Conservation (phyloP, 2,113 vertebrate species). For the Clarias macrocephalus region DNA sequence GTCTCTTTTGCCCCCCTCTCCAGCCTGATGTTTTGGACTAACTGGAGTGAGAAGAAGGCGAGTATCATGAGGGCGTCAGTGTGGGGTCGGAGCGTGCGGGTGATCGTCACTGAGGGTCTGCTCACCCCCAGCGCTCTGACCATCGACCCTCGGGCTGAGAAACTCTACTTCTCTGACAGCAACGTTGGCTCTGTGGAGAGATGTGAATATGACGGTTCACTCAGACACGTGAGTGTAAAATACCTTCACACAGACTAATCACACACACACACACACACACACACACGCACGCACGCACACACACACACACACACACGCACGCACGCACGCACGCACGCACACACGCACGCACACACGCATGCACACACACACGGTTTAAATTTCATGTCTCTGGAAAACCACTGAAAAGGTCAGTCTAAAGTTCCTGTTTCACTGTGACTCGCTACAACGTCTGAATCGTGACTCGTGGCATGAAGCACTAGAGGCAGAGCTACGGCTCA, state of each 20-base stretch:
- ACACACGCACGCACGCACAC: background rate
- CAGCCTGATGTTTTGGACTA: constrained; percentile 90
- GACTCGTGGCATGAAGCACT: no score
- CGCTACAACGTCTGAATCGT: no score
- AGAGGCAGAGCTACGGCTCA: no score
- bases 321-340: no score
- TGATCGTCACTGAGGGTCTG: constrained; percentile 80
- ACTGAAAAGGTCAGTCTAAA: no score
- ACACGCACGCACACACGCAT: no score
- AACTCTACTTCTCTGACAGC: constrained; percentile 86
- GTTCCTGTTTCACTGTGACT: no score
- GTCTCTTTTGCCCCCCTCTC: background rate
- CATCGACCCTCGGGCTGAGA: constrained; percentile 82
- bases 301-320: no score
- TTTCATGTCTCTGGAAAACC: no score
- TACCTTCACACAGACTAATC: background rate
- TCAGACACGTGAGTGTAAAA: constrained; percentile 79
- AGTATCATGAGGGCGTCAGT: constrained; percentile 84
- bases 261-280: background rate
- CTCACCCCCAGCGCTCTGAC: constrained; percentile 86
- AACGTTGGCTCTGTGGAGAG: constrained; percentile 85
- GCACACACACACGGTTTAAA: no score
- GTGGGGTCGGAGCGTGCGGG: constrained; percentile 77
- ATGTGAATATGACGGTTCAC: constrained; percentile 86
- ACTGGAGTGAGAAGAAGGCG: constrained; percentile 86